Evolutionary conservation across 2,888 invertebrate genomes (phyloP).

Genomic region (Melolontha melolontha): DNA sequence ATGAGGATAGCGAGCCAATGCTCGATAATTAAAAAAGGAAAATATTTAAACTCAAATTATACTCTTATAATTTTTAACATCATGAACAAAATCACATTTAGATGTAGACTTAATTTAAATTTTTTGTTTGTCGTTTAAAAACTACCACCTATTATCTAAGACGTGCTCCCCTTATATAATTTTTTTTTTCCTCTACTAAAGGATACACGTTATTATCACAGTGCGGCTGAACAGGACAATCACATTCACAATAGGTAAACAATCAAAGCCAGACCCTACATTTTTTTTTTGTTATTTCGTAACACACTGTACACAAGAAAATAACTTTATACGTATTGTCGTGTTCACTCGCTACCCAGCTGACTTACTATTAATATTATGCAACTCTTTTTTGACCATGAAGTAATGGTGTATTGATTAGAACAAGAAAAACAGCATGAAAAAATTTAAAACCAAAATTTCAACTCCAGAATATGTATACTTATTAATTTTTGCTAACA

Average conservation of each 20-base stretch:
- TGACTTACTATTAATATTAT: constrained; percentile 52
- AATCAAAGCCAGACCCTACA: constrained; percentile 23
- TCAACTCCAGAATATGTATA: no score
- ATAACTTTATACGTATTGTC: constrained; percentile 58
- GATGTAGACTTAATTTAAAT: constrained; percentile 55
- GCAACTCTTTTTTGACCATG: constrained; percentile 33
- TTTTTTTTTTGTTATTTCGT: constrained; percentile 15
- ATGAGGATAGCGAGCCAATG: background rate
- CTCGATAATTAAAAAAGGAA: constrained; percentile 22
- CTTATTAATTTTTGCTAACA: no score
- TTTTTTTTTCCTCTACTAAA: constrained; percentile 36
- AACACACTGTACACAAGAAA: constrained; percentile 38
- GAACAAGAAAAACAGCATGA: constrained; percentile 32
- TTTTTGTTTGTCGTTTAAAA: constrained; percentile 50
- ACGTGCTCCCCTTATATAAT: constrained; percentile 45
- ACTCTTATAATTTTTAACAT: constrained; percentile 62
- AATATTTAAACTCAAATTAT: constrained; percentile 58
- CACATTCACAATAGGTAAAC: constrained; percentile 38
- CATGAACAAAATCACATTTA: constrained; percentile 64
- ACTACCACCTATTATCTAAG: constrained; percentile 57
- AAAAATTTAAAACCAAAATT: constrained; percentile 4
- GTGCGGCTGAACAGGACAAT: constrained; percentile 67
- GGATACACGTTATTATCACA: constrained; percentile 58
- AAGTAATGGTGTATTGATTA: background rate
- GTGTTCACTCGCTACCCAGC: constrained; percentile 65